Evolutionary conservation across 2,113 vertebrate species (phyloP).

Genomic region (Cettia cetti): DNA sequence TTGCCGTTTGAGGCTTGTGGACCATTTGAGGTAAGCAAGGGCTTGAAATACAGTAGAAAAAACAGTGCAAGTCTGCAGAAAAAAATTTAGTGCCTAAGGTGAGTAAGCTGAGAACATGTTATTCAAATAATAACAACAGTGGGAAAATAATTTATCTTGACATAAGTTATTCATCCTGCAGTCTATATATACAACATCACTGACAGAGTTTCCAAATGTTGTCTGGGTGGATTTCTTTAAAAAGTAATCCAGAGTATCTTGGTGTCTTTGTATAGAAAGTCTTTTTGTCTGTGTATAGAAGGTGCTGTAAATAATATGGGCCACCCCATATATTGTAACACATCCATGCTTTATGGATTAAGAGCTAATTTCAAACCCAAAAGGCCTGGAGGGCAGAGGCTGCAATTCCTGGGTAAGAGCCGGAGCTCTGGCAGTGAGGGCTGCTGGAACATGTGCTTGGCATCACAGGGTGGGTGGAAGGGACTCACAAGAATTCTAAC

Average conservation of each 20-base stretch:
- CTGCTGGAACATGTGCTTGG: background rate
- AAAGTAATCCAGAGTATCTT: background rate
- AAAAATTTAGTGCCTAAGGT: conserved; percentile 11
- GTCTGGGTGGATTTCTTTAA: background rate
- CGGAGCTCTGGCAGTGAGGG: background rate
- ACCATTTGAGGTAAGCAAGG: background rate
- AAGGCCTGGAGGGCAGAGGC: background rate
- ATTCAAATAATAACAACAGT: conserved; percentile 5
- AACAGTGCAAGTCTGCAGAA: background rate
- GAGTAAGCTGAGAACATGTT: conserved; percentile 32
- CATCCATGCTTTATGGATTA: background rate
- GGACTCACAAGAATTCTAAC: background rate
- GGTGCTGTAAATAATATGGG: background rate
- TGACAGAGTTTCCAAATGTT: background rate
- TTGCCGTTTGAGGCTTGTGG: background rate
- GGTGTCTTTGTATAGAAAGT: background rate
- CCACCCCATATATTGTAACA: background rate
- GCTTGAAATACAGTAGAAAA: background rate
- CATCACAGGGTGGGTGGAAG: background rate
- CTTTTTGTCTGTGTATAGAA: background rate
- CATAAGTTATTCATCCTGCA: background rate
- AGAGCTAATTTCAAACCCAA: background rate
- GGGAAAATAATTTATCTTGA: conserved; percentile 17
- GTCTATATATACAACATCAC: background rate
- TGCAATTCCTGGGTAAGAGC: background rate